Evolutionary conservation across 2,797 vertebrate genomes (phyloP).

Genomic region (Microctenopoma stevenorrisi): DNA sequence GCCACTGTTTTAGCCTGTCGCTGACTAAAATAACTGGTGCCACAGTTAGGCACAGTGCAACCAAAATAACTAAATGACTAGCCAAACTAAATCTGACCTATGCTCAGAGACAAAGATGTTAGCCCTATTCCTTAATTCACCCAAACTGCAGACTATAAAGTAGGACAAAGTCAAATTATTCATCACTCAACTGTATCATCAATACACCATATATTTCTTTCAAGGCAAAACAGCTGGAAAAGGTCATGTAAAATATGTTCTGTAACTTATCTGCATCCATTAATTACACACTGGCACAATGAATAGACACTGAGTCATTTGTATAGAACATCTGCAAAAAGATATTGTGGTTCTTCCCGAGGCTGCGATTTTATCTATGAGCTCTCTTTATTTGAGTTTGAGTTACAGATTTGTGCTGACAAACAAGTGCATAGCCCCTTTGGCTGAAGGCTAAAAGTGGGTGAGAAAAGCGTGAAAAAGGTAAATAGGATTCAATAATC

Average conservation of each 20-base stretch:
- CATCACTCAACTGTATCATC: slow-evolving; percentile 18
- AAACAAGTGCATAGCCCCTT: slow-evolving; percentile 60
- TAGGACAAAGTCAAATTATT: slow-evolving; percentile 37
- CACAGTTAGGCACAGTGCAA: slow-evolving; percentile 59
- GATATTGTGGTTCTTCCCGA: slow-evolving; percentile 80
- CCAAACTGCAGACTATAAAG: slow-evolving; percentile 17
- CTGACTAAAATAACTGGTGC: slow-evolving; percentile 72
- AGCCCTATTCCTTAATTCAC: slow-evolving; percentile 28
- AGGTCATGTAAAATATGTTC: slow-evolving; percentile 73
- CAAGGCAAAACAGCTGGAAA: slow-evolving; percentile 52
- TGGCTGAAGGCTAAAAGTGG: slow-evolving; percentile 23
- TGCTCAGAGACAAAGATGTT: slow-evolving; percentile 48
- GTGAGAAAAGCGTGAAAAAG: neutral
- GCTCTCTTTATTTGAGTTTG: slow-evolving; percentile 59
- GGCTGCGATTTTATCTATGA: slow-evolving; percentile 76
- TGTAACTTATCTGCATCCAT: slow-evolving; percentile 73
- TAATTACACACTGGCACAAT: slow-evolving; percentile 73
- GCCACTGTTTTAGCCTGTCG: slow-evolving; percentile 66
- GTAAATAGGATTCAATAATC: neutral
- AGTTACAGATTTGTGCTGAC: slow-evolving; percentile 63
- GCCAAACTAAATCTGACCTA: slow-evolving; percentile 57
- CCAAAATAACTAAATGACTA: slow-evolving; percentile 73
- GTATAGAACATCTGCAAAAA: slow-evolving; percentile 78
- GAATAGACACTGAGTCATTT: slow-evolving; percentile 77
- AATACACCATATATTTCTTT: slow-evolving; percentile 30